Base-by-base conservation (phyloP, 2,113 vertebrate genomes). In the Nestor notabilis region DNA sequence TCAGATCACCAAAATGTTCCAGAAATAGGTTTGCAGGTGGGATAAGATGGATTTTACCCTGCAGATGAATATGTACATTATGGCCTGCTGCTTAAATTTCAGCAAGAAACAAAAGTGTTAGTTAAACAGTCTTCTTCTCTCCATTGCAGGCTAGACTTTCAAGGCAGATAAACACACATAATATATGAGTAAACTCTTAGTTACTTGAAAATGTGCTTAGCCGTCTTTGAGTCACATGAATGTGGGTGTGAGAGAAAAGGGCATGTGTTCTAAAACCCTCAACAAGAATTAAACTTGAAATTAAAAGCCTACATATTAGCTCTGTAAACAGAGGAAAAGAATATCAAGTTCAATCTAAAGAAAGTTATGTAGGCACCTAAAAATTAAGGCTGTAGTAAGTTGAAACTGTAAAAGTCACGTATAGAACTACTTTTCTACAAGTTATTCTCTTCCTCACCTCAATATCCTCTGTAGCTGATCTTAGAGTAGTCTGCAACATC, bases 181-280 rank as follows among this genome's bases (percentile, higher is more conserved):
- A 56, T 18, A 70, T 4, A 47, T 17, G 15, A 95, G 25, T 91
- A 93, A 95, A 95, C 17, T 37, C 70, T 75, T 44, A 86, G 44
- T 69, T 88, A 41, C 7, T 23, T 61, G 39, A 93, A 91, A 93
- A 92, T 76, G 37, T 46, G 61, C 65, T 76, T 82, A 87, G 80
- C 69, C 84, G 14, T 79, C 78, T 91, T 89, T 95, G 91, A 94
- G 69, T 95, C 84, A 95, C 87, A 87, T 33, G 23, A 93, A 71
- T 52, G 77, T 89, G 74, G 94, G 74, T 52, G 89, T 84, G 53
- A 81, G 37, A 70, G 72, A 88, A 92, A 81, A 92, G 13, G 41
- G 82, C 63, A 89, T 76, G 33, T 20, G 70, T 53, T 87, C 77
- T 91, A 84, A 89, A 93, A 80, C 3, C 37, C 16, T 85, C 56